A percentile compares a stretch with the other conserved stretches of the same genome.
Evolutionary conservation across 2,113 vertebrate species (phyloP).

Genomic region (Seriola aureovittata): DNA sequence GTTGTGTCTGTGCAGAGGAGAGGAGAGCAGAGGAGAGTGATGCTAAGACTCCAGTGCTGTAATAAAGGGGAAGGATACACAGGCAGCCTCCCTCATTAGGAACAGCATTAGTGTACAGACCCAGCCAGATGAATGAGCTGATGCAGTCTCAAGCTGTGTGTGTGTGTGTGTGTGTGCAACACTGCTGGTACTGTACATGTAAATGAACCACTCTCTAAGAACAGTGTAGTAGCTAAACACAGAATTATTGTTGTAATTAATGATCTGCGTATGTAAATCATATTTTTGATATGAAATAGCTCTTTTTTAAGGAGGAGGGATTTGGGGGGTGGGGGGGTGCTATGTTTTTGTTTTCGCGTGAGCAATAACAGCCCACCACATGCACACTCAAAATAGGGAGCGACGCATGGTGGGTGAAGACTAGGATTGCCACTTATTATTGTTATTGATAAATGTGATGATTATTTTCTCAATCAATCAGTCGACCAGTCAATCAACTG

Average conservation of each 20-base stretch:
- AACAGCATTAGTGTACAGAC: conserved; percentile 54
- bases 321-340: not conserved
- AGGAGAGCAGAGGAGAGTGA: conserved; percentile 36
- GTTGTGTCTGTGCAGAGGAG: conserved; percentile 15
- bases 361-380: not conserved
- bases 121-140: conserved; percentile 62
- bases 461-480: not conserved
- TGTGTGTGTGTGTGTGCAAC: conserved; percentile 32
- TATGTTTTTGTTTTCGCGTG: not conserved
- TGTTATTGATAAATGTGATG: not conserved
- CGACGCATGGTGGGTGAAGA: not conserved
- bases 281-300: not conserved
- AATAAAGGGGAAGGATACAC: conserved; percentile 61
- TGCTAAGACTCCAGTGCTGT: conserved; percentile 43
- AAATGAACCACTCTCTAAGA: conserved; percentile 27
- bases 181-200: conserved; percentile 29
- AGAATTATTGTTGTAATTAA: not conserved
- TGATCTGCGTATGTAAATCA: not conserved
- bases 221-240: not conserved
- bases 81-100: conserved; percentile 65
- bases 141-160: conserved; percentile 52
- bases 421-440: not conserved
- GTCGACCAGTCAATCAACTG: not conserved
- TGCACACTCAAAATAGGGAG: not conserved
- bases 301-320: not conserved